A percentile compares a stretch with the other conserved stretches of the same genome.
phyloP scores from a whole-genome alignment of 2,888 invertebrate species.

The Baccha elongata region DNA sequence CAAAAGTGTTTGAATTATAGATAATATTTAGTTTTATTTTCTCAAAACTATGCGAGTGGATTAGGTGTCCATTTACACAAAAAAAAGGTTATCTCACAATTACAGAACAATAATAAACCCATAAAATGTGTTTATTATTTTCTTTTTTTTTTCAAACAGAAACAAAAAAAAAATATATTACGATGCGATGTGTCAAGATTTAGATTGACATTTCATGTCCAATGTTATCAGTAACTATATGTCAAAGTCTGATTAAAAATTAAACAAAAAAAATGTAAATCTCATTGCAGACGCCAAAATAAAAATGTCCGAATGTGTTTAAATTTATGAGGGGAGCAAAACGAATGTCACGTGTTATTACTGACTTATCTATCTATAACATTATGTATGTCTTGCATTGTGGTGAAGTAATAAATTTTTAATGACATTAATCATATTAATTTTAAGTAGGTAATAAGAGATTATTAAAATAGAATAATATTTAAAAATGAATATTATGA shows the following conservation, averaged over 20 bases:
- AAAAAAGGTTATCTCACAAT: background rate
- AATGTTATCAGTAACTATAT: conserved; percentile 57
- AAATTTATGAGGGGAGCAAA: background rate
- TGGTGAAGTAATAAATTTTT: background rate
- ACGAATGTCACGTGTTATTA: background rate
- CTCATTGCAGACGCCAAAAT: conserved; percentile 39
- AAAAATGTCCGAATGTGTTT: conserved; percentile 31
- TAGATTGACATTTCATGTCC: conserved; percentile 64
- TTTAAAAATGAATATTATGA: no score
- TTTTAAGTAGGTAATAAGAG: background rate
- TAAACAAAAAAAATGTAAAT: conserved; percentile 4
- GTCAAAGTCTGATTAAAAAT: conserved; percentile 39
- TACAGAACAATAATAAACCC: background rate
- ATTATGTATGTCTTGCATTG: background rate
- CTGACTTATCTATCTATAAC: background rate
- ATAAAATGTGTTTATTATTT: conserved; percentile 4
- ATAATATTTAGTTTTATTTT: no score
- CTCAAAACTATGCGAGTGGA: no score
- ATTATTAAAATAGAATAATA: background rate
- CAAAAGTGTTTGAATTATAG: no score
- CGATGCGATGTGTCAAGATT: conserved; percentile 46
- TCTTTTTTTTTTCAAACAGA: conserved; percentile 18
- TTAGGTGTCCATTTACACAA: background rate
- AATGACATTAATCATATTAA: background rate
- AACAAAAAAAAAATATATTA: conserved; percentile 9